Base-by-base conservation (phyloP, 35 echinoderm and acorn worm genomes). In the Heliocidaris tuberculata region DNA sequence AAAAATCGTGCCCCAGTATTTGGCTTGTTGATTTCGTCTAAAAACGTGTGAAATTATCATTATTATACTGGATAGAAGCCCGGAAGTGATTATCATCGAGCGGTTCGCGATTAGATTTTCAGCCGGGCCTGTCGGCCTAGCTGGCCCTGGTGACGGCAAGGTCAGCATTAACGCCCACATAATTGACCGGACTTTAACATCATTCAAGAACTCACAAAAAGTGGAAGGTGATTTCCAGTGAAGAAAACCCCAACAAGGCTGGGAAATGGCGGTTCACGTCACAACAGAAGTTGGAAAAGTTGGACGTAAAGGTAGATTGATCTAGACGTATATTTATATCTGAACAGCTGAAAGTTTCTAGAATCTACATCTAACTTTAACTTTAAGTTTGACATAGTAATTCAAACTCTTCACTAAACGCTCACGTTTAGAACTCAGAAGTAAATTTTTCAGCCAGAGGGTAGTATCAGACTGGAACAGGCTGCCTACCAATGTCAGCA, bases 261-360 rank as follows among this genome's bases (percentile, higher is more conserved):
- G 21, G 65, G 65, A n/a, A 8, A 98, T 98, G 97, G 92, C 97
- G 31, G 65, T 97, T 30, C 97, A 98, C 93, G 96, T 98, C 59
- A 97, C 94, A 42, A 98, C 97, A 31, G 97, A 96, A 94, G 50
- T 98, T 65, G 97, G 97, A 60, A 94, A 88, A 31, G 95, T 96
- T 54, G 97, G 97, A 30, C 95, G 95, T 65, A 94, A 50, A 93
- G 97, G 97, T 98, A 96, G 9, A 29, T 92, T 6, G 31, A 60
- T 78, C 54, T 78, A 60, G 0, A 60, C 11, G 2, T 60, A 60
- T 60, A 2, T 15, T 60, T 13, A 60, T 60, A 60, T 42, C 35
- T 42, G 35, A 42, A 42, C 35, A 42, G 35, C 35, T 42, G 35
- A 42, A 42, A 42, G n/a, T n/a, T n/a, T n/a, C n/a, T n/a, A n/a